Evolutionary conservation across 2,113 vertebrate species (phyloP).

Genomic region (Sinocyclocheilus maitianheensis): DNA sequence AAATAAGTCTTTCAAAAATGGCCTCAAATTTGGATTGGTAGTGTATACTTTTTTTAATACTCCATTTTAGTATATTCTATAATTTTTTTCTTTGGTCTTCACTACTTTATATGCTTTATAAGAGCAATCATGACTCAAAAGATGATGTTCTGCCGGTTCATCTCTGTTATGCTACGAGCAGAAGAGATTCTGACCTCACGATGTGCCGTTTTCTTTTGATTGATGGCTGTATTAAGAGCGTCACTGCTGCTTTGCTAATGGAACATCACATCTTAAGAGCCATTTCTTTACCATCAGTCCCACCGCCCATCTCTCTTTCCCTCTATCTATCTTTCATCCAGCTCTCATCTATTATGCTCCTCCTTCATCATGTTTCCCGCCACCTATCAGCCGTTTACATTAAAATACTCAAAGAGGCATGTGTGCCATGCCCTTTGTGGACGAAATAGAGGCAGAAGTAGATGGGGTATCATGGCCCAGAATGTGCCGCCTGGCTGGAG

Average conservation of each 20-base stretch:
- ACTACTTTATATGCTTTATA: not conserved
- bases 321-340: constrained; percentile 2
- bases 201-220: not conserved
- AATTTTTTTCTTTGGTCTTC: not conserved
- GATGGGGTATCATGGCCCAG: not conserved
- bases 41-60: not conserved
- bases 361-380: constrained; percentile 5
- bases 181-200: not conserved
- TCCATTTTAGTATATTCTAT: not conserved
- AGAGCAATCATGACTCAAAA: not conserved
- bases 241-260: not conserved
- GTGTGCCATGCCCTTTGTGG: not conserved
- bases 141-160: not conserved
- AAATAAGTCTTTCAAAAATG: not conserved
- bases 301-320: not conserved
- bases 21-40: not conserved
- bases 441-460: not conserved
- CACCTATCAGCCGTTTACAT: not conserved
- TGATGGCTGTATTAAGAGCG: not conserved
- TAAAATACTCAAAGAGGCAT: constrained; percentile 17
- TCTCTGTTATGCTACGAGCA: not conserved
- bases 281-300: constrained; percentile 18
- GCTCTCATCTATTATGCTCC: not conserved
- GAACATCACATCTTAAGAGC: constrained; percentile 12
- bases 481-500: not conserved